Percentiles rank a stretch among this genome's conserved stretches.
phyloP scores from a whole-genome alignment of 2,113 vertebrate genomes.

The Platichthys flesus region DNA sequence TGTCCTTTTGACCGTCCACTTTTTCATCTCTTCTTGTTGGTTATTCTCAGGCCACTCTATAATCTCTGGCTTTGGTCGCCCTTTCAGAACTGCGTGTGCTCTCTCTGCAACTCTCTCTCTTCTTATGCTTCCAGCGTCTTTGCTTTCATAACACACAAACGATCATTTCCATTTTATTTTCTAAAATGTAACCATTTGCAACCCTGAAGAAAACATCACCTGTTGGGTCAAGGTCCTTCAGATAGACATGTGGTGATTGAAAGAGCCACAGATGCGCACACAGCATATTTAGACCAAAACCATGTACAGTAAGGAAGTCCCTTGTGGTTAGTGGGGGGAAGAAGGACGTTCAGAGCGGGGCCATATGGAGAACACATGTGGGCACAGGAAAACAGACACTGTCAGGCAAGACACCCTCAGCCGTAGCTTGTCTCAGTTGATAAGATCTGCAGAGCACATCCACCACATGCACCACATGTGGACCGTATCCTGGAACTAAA shows the following conservation, averaged over 20 bases:
- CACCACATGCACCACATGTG: conserved; percentile 50
- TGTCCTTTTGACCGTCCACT: neutral
- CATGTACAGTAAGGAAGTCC: conserved; percentile 67
- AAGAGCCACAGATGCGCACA: conserved; percentile 38
- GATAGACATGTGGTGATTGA: conserved; percentile 58
- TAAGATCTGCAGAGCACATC: conserved; percentile 55
- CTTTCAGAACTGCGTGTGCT: neutral
- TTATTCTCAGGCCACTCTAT: conserved; percentile 5
- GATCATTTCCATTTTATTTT: neutral
- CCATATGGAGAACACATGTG: conserved; percentile 76
- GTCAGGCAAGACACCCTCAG: conserved; percentile 56
- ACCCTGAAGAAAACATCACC: conserved; percentile 51
- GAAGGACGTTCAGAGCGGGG: conserved; percentile 56
- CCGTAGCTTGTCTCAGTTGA: conserved; percentile 39
- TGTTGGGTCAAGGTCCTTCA: conserved; percentile 61
- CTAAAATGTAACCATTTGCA: no score
- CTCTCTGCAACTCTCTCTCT: neutral
- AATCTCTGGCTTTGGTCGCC: neutral
- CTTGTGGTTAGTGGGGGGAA: conserved; percentile 61
- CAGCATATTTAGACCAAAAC: conserved; percentile 61
- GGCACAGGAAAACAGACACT: conserved; percentile 60
- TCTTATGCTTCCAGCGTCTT: neutral
- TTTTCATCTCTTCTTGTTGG: neutral
- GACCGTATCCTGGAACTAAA: conserved; percentile 46
- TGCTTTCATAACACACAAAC: neutral